These are phyloP conservation scores for Drosophila fungiperda DNA, from an alignment of 2,888 invertebrate species.

Conservation along the genomic window DNA sequence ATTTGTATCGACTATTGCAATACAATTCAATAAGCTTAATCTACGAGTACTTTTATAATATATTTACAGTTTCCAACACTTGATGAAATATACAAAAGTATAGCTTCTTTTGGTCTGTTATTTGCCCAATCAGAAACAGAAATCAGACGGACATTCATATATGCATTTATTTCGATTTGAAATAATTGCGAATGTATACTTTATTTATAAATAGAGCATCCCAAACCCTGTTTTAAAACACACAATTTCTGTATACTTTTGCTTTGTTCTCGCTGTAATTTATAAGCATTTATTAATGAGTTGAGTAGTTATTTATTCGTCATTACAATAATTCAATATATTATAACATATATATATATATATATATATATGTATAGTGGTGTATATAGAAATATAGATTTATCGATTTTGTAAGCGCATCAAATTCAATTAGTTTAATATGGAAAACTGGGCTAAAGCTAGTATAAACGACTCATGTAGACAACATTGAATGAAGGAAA, in stretches of 20 bases:
- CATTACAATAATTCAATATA: slow-evolving; percentile 39
- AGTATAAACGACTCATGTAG: slow-evolving; percentile 14
- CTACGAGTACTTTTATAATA: not conserved
- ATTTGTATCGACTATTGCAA: not conserved
- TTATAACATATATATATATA: slow-evolving; percentile 1
- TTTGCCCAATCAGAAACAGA: not conserved
- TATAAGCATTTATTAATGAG: slow-evolving; percentile 12
- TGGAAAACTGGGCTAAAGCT: slow-evolving; percentile 2
- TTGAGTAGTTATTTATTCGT: slow-evolving; percentile 15
- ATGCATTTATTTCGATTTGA: not conserved
- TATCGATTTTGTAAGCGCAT: slow-evolving; percentile 25
- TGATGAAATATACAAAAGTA: not conserved
- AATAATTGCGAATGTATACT: not conserved
- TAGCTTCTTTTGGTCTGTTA: not conserved
- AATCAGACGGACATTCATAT: not conserved
- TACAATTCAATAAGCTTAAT: not conserved
- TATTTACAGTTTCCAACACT: not conserved
- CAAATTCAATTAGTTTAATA: slow-evolving; percentile 12
- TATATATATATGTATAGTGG: not conserved
- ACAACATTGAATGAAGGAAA: slow-evolving; percentile 2
- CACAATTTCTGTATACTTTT: slow-evolving; percentile 2
- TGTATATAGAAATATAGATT: slow-evolving; percentile 5
- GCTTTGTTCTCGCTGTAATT: slow-evolving; percentile 4
- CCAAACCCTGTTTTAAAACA: not conserved
- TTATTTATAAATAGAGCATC: not conserved